Evolutionary conservation across 64 coral and sea anemone genomes (phyloP), one percentile per base, ranked within the genome.

Genomic region (Pachyseris speciosa): DNA sequence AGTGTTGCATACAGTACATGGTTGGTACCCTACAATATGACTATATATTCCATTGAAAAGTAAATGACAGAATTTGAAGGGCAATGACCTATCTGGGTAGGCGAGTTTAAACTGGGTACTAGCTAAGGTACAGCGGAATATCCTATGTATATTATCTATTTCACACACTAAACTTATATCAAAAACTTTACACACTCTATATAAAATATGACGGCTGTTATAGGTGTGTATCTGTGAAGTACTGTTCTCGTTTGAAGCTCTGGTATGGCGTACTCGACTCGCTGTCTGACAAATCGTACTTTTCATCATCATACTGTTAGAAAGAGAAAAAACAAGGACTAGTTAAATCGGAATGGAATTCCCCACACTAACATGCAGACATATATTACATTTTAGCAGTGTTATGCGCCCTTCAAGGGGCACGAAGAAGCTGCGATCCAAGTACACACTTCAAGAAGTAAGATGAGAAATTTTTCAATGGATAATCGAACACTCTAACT

Each of bases 151-250:
- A 75, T 26, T 50, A 50, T 12, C 29, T 6, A 31, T 4, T 30
- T 75, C 28, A 78, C 20, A 52, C 1, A 53, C 34, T 75, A 36
- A 53, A 44, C 41, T 10, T 47, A 47, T 74, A 8, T 28, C 5
- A 16, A 74, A 78, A 33, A 52, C 20, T 9, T 55, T 22, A 74
- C 71, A 55, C 15, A 75, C 42, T 30, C 3, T 36, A 2, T 78
- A 34, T 16, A 78, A 32, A 33, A 32, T n/a, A n/a, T n/a, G n/a
- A n/a, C 7, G 9, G 2, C 8, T 74, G 20, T 41, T 87, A 96
- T 75, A 96, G 65, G 55, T 96, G 94, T 0, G 94, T 96, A 28
- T 96, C 94, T 3, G 78, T 96, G 43, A 96, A 96, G 67, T 89
- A 93, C 13, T 96, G 94, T 45, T 96, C 94, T 59, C 87, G 71